Conservation (phyloP, 2,113 vertebrate genomes). For the Crotalus horridus region DNA sequence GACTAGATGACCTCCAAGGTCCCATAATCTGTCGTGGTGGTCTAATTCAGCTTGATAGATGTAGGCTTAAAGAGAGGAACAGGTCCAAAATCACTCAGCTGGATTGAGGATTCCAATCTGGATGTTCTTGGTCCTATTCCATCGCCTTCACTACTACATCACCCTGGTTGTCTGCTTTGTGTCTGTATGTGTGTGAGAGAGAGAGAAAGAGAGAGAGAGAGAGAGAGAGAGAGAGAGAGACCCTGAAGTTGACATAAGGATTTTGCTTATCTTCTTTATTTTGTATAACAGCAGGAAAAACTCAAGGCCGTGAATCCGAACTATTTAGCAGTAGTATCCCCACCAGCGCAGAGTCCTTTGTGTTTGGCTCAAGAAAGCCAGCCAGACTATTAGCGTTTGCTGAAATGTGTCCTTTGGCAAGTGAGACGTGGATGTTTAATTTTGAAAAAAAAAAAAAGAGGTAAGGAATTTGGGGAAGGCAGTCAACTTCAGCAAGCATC, state of each 20-base stretch:
- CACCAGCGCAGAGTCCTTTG: conserved; percentile 53
- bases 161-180: background rate
- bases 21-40: no score
- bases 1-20: no score
- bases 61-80: background rate
- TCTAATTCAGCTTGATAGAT: no score
- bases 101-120: background rate
- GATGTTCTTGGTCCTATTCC: no score
- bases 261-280: conserved; percentile 22
- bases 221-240: background rate
- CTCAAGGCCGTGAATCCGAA: conserved; percentile 29
- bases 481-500: conserved; percentile 43
- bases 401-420: conserved; percentile 67
- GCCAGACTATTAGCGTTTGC: conserved; percentile 56
- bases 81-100: background rate
- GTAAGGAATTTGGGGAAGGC: conserved; percentile 48
- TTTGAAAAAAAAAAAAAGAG: conserved; percentile 40
- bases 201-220: background rate
- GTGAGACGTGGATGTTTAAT: conserved; percentile 56
- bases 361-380: conserved; percentile 51
- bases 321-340: conserved; percentile 37
- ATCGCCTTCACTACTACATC: background rate
- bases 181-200: background rate
- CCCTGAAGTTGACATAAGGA: conserved; percentile 23
- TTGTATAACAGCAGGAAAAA: conserved; percentile 39